Percentiles rank a stretch among this genome's conserved stretches.
phyloP scores from a whole-genome alignment of 2,113 vertebrate genomes.

The Coturnix japonica region DNA sequence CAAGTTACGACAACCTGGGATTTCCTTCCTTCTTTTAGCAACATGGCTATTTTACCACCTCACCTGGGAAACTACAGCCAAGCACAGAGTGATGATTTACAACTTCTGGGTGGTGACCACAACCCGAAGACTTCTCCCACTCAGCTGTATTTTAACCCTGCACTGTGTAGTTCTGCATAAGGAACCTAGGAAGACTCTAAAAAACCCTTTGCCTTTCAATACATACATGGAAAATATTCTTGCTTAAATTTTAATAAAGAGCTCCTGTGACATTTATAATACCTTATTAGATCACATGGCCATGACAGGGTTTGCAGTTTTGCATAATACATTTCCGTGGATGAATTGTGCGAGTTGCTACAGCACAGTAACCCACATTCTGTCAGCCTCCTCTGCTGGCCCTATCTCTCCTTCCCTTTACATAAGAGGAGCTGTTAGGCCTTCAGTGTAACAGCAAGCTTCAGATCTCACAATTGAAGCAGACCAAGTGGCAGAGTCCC shows the following conservation, averaged over 20 bases:
- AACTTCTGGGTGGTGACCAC: neutral
- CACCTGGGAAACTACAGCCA: neutral
- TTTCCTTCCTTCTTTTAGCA: neutral
- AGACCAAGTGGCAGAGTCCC: neutral
- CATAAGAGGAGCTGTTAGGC: fast-evolving
- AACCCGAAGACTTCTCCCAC: neutral
- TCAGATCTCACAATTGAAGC: neutral
- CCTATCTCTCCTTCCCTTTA: neutral
- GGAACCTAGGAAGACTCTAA: neutral
- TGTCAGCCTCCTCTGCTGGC: neutral
- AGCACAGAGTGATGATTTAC: neutral
- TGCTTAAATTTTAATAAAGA: neutral
- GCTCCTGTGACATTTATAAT: neutral
- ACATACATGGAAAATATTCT: neutral
- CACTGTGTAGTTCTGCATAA: neutral
- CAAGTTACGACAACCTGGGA: neutral
- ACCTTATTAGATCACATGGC: neutral
- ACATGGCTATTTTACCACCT: neutral
- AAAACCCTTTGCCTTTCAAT: neutral
- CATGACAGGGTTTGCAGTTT: neutral
- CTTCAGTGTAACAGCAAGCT: neutral
- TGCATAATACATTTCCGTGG: neutral
- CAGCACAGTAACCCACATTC: neutral
- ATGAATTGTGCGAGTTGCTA: neutral
- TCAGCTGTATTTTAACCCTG: neutral